These are phyloP conservation scores for Cercocebus atys DNA, from an alignment of 2,113 vertebrate genomes.

Conservation along the genomic window DNA sequence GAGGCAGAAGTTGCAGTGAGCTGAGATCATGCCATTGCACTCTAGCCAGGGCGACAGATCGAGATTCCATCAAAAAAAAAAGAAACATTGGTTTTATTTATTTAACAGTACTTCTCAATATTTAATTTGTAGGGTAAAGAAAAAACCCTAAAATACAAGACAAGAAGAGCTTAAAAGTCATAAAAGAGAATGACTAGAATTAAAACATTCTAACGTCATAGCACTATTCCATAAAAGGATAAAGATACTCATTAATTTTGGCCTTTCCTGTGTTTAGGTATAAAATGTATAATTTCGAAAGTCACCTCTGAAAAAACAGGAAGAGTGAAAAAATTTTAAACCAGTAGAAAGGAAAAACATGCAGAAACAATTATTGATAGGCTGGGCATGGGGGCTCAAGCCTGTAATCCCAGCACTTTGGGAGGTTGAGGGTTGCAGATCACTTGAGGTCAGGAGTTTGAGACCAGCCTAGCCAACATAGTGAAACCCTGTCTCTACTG, in stretches of 20 bases:
- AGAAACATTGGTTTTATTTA: background rate
- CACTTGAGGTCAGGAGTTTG: no score
- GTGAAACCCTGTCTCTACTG: no score
- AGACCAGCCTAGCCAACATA: no score
- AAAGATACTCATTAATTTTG: background rate
- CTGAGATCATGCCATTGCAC: background rate
- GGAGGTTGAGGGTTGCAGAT: no score
- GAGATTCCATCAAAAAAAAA: background rate
- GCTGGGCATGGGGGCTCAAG: no score
- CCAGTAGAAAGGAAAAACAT: background rate
- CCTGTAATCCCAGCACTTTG: no score
- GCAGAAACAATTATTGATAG: conserved; percentile 12
- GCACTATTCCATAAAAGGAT: background rate
- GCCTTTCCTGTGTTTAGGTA: conserved; percentile 1
- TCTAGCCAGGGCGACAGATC: background rate
- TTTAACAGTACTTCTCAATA: background rate
- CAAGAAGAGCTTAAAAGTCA: background rate
- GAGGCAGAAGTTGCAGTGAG: background rate
- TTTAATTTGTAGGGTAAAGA: background rate
- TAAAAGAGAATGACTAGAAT: background rate
- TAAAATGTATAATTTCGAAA: background rate
- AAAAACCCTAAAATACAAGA: background rate
- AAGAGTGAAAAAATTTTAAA: background rate
- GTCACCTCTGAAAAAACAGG: background rate
- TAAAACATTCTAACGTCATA: background rate